Base-by-base conservation (phyloP, 2,113 vertebrate species). In the pig (Sus scrofa) region DNA sequence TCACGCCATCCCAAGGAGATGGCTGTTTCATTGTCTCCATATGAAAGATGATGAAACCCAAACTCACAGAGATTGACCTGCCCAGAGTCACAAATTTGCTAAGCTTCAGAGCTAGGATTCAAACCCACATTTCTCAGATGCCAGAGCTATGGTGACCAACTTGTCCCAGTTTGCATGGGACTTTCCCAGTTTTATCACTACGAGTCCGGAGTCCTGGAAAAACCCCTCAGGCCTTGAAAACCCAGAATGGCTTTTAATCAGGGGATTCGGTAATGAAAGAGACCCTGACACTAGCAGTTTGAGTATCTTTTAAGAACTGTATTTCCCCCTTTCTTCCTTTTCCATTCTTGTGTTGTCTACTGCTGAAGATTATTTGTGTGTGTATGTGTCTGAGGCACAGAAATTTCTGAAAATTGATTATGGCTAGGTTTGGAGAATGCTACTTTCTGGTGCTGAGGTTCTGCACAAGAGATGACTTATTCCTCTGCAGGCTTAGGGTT, bases 121-220 rank as follows among this genome's bases (percentile, higher is more conserved):
- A 5, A 67, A 81, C n/a, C 18, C 2, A 0, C 0, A 5, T 18
- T 70, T 34, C 63, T 78, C 7, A 0, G 39, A 3, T 44, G 37
- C 37, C 50, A 19, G 26, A 52, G 8, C 27, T 26, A n/a, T 0
- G 0, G 16, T 12, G 52, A 60, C 8, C 30, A 22, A 12, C 14
- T 13, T 50, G 16, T 67, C 65, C 39, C 5, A 0, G n/a, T 82
- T 52, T 32, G 39, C 24, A n/a, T 58, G 30, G 32, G 22, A 19
- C n/a, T n/a, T 56, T 9, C 63, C 16, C 30, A 37, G 62, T 15
- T 39, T 37, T 22, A 39, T 12, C 3, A 22, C 26, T 3, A 11
- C 13, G 30, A 63, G 65, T 7, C 12, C 13, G 0, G 1, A 52
- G 39, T 70, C 63, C 50, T n/a, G 3, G 27, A 39, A 67, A 62